Percentiles rank a stretch among this genome's conserved stretches.
phyloP scores from a whole-genome alignment of 2,113 vertebrate species.

The Charina bottae region DNA sequence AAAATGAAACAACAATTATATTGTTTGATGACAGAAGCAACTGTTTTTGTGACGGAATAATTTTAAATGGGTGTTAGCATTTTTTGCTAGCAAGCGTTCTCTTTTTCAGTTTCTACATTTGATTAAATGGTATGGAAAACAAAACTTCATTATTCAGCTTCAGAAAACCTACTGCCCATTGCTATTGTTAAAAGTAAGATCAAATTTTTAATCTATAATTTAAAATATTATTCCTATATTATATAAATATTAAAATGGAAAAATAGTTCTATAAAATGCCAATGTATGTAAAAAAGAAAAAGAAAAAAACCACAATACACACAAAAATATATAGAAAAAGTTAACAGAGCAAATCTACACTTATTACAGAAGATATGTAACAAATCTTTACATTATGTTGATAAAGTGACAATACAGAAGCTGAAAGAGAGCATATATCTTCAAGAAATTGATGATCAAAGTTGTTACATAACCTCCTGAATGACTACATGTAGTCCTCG shows the following conservation, averaged over 20 bases:
- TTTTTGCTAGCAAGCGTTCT: neutral
- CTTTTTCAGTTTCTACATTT: fast-evolving
- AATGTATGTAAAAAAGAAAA: neutral
- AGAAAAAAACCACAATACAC: neutral
- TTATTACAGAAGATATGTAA: neutral
- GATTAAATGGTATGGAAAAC: neutral
- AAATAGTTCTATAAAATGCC: neutral
- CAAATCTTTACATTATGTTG: neutral
- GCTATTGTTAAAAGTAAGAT: neutral
- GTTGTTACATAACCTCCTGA: neutral
- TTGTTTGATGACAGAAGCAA: neutral
- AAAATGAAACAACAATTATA: neutral
- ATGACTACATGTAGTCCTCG: neutral
- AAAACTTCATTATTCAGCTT: neutral
- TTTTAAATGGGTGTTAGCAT: neutral
- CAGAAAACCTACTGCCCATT: neutral
- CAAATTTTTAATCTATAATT: neutral
- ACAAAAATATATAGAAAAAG: neutral
- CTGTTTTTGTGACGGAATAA: neutral
- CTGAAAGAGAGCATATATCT: neutral
- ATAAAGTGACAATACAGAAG: neutral
- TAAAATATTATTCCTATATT: neutral
- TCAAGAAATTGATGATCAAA: neutral
- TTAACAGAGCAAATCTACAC: neutral
- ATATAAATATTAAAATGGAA: neutral